Conservation (phyloP, 1,140 invertebrate genomes). For the Drosophila nebulosa region DNA sequence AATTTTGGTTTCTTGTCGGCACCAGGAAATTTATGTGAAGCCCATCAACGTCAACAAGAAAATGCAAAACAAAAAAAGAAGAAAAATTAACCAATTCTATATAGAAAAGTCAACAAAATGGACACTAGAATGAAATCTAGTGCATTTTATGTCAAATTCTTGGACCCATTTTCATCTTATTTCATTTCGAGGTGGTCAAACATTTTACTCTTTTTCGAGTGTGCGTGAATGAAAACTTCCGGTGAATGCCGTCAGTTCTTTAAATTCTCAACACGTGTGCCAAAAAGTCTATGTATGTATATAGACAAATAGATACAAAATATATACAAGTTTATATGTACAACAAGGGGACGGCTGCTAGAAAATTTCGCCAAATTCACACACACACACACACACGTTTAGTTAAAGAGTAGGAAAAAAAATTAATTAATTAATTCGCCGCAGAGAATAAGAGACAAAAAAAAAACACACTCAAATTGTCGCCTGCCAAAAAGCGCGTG, state of each 20-base stretch:
- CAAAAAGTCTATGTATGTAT: constrained; percentile 37
- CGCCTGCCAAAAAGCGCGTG: constrained; percentile 74
- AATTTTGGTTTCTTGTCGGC: constrained; percentile 21
- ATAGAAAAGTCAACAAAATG: constrained; percentile 27
- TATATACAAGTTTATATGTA: constrained; percentile 7
- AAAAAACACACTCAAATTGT: constrained; percentile 42
- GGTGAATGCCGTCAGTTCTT: constrained; percentile 45
- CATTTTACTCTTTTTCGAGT: constrained; percentile 8
- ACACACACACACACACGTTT: constrained; percentile 4
- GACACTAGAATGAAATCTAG: constrained; percentile 29
- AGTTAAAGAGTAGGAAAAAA: constrained; percentile 31
- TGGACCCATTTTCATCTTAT: constrained; percentile 19
- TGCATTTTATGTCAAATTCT: constrained; percentile 69
- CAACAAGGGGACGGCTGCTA: constrained; percentile 17
- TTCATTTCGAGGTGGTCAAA: constrained; percentile 9
- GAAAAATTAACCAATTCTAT: neutral
- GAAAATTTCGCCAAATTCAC: constrained; percentile 14
- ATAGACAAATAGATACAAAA: constrained; percentile 1
- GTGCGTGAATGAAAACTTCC: constrained; percentile 58
- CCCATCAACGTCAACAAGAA: constrained; percentile 70
- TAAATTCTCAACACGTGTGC: constrained; percentile 61
- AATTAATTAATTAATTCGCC: constrained; percentile 56
- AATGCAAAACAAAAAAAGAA: constrained; percentile 52
- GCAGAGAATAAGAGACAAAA: neutral
- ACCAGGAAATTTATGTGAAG: constrained; percentile 56